A percentile compares a stretch with the other conserved stretches of the same genome.
These are phyloP conservation scores for Bactericera cockerelli DNA, from an alignment of 1,140 invertebrate species.

Conservation along the genomic window DNA sequence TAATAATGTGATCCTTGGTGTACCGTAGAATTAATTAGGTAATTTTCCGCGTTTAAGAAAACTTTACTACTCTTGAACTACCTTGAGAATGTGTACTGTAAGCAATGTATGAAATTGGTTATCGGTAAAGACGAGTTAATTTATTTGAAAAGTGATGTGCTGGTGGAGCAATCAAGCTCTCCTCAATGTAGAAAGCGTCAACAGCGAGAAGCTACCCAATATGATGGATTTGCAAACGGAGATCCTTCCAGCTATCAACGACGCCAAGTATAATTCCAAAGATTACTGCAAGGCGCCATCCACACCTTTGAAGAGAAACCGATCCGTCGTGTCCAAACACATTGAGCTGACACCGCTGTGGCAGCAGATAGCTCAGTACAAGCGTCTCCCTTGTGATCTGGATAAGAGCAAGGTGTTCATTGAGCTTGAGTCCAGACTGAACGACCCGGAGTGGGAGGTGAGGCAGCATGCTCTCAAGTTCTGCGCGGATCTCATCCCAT, in stretches of 20 bases:
- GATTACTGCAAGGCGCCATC: constrained; percentile 1
- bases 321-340: constrained; percentile 12
- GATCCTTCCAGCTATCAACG: neutral
- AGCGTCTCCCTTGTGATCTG: constrained; percentile 37
- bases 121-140: no score
- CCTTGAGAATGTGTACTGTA: no score
- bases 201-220: neutral
- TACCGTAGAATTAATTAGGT: no score
- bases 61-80: no score
- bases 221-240: constrained; percentile 6
- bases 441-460: constrained; percentile 63
- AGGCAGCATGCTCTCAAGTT: constrained; percentile 59
- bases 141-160: neutral
- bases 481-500: constrained; percentile 52
- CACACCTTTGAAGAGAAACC: constrained; percentile 2
- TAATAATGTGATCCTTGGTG: no score
- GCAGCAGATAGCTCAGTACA: constrained; percentile 50
- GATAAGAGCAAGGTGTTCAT: constrained; percentile 44
- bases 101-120: no score
- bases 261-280: neutral
- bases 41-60: no score
- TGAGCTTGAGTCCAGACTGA: constrained; percentile 49
- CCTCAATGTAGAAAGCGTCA: neutral
- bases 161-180: neutral
- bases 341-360: constrained; percentile 53